Evolutionary conservation across 2,113 vertebrate species (phyloP).

Genomic region (Plecotus auritus): DNA sequence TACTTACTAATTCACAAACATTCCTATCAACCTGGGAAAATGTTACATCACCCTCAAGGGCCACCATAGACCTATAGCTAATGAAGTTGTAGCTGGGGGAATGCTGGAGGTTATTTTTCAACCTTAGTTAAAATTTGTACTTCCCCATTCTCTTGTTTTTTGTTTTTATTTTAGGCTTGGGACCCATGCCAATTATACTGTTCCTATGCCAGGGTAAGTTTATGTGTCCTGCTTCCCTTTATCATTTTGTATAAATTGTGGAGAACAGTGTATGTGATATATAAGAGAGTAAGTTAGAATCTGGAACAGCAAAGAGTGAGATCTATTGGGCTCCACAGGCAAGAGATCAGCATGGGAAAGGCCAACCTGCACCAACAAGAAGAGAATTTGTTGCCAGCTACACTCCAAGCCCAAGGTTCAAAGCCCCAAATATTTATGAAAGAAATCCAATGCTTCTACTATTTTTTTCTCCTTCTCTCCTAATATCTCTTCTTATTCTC

Average conservation of each 20-base stretch:
- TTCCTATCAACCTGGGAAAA: background rate
- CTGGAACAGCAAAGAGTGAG: background rate
- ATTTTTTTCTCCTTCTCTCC: background rate
- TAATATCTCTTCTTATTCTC: background rate
- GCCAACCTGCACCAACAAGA: background rate
- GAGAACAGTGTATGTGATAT: background rate
- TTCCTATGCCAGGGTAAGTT: background rate
- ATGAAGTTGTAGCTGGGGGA: background rate
- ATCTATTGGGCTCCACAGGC: background rate
- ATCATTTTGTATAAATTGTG: background rate
- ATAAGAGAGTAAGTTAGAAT: background rate
- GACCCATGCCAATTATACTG: background rate
- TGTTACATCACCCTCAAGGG: background rate
- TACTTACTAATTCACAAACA: background rate
- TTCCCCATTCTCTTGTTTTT: background rate
- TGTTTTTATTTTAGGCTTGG: background rate
- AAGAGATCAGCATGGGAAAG: background rate
- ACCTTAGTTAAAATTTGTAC: background rate
- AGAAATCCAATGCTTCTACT: background rate
- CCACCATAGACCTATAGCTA: background rate
- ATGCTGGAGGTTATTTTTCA: background rate
- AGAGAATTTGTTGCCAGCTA: background rate
- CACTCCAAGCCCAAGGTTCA: background rate
- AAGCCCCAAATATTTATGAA: background rate
- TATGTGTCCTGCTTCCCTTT: background rate